Conservation (phyloP, 2,113 vertebrate genomes). For the Lates calcarifer region DNA sequence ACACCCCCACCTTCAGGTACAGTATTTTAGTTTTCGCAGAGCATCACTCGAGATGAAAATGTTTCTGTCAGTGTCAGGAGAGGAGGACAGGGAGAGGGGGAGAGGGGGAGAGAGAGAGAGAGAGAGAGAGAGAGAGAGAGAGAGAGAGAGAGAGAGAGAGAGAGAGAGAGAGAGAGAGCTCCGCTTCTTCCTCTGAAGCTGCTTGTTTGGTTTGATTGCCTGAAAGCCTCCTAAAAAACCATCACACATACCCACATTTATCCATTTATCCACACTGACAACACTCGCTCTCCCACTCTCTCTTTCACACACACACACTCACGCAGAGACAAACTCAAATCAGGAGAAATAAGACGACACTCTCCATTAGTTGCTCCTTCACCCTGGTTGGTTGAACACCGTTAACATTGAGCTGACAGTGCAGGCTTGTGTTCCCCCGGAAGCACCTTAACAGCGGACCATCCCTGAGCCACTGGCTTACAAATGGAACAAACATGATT, state of each 20-base stretch:
- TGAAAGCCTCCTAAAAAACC: conserved; percentile 64
- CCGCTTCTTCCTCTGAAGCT: conserved; percentile 66
- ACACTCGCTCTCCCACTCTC: conserved; percentile 28
- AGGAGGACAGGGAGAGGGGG: too few relatives aligned
- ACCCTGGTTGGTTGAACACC: conserved; percentile 35
- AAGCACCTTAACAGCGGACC: conserved; percentile 57
- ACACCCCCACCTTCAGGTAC: conserved; percentile 32
- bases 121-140: too few relatives aligned
- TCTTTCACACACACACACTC: conserved; percentile 13
- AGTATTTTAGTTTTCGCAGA: conserved; percentile 32
- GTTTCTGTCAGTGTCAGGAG: conserved; percentile 37
- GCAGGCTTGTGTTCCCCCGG: conserved; percentile 39
- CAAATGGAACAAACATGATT: conserved; percentile 73
- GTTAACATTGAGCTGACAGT: conserved; percentile 35
- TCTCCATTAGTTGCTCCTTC: conserved; percentile 60
- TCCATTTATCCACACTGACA: conserved; percentile 51
- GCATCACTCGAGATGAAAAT: conserved; percentile 47
- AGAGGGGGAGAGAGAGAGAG: too few relatives aligned
- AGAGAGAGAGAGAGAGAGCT: too few relatives aligned
- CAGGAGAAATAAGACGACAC: conserved; percentile 48
- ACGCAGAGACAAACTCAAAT: conserved; percentile 27
- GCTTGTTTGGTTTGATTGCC: conserved; percentile 75
- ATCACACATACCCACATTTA: conserved; percentile 50
- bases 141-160: too few relatives aligned
- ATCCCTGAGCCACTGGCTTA: conserved; percentile 60